These are phyloP conservation scores for Caerostris extrusa DNA, from an alignment of 1,140 invertebrate species.

Conservation along the genomic window DNA sequence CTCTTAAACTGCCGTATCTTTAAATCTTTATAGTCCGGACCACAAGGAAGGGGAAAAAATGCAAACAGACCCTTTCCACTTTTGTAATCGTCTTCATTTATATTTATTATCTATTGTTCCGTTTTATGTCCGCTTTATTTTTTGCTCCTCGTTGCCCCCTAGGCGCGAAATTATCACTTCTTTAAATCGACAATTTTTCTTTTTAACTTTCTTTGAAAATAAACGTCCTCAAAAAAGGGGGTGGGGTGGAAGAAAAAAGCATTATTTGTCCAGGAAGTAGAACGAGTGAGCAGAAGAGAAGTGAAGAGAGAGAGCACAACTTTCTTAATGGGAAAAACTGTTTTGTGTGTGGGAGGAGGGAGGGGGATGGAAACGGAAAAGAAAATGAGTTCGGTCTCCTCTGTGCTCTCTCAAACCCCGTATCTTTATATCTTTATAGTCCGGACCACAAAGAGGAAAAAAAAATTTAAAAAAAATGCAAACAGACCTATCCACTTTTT, in stretches of 20 bases:
- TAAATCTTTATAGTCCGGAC: no score
- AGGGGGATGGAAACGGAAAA: neutral
- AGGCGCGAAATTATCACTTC: no score
- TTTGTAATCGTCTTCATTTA: no score
- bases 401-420: neutral
- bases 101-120: no score
- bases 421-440: conserved; percentile 27
- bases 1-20: no score
- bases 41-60: no score
- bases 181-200: no score
- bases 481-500: neutral
- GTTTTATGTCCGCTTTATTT: no score
- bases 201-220: no score
- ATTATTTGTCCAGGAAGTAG: neutral
- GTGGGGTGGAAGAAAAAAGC: neutral
- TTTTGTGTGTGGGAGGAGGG: neutral
- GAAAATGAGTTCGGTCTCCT: neutral
- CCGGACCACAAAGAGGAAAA: neutral
- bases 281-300: neutral
- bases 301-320: neutral
- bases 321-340: conserved; percentile 44
- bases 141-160: no score
- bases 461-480: neutral
- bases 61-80: no score
- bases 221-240: neutral